A percentile compares a stretch with the other conserved stretches of the same genome.
Evolutionary conservation across 2,888 invertebrate genomes (phyloP).

Genomic region (Endomychus coccineus): DNA sequence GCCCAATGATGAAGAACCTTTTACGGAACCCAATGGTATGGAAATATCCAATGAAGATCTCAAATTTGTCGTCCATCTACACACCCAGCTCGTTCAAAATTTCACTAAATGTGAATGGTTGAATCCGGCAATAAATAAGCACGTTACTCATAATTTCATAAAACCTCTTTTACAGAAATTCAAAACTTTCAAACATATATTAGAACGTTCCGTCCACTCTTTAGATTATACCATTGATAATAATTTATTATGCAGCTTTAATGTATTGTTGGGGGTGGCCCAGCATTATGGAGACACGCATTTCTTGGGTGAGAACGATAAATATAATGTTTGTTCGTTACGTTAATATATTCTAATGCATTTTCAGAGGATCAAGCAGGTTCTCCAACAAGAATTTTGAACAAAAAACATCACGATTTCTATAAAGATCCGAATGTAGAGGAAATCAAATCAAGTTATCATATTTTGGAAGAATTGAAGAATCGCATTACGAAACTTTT

Average conservation of each 20-base stretch:
- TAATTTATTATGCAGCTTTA: conserved; percentile 50
- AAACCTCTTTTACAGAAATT: conserved; percentile 54
- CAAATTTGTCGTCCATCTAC: conserved; percentile 52
- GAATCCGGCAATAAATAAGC: conserved; percentile 40
- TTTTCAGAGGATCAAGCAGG: conserved; percentile 25
- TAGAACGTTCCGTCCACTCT: conserved; percentile 47
- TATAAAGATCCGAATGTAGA: conserved; percentile 77
- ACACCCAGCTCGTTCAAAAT: conserved; percentile 52
- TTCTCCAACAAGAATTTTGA: conserved; percentile 24
- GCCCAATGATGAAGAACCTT: conserved; percentile 11
- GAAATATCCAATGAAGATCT: conserved; percentile 46
- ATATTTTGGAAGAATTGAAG: conserved; percentile 60
- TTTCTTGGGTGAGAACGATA: conserved; percentile 24
- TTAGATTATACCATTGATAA: conserved; percentile 51
- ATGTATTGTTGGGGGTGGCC: conserved; percentile 50
- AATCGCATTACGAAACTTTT: conserved; percentile 56
- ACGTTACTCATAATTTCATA: conserved; percentile 39
- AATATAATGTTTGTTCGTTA: background rate
- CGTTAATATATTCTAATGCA: background rate
- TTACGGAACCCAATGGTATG: background rate
- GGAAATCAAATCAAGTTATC: conserved; percentile 66
- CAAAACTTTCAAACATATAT: conserved; percentile 50
- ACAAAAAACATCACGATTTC: conserved; percentile 53
- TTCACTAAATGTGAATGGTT: conserved; percentile 57
- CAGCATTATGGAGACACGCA: conserved; percentile 44